Evolutionary conservation across 2,113 vertebrate genomes (phyloP), one percentile per base, ranked within the genome.

Genomic region (Melanocharis versteri): DNA sequence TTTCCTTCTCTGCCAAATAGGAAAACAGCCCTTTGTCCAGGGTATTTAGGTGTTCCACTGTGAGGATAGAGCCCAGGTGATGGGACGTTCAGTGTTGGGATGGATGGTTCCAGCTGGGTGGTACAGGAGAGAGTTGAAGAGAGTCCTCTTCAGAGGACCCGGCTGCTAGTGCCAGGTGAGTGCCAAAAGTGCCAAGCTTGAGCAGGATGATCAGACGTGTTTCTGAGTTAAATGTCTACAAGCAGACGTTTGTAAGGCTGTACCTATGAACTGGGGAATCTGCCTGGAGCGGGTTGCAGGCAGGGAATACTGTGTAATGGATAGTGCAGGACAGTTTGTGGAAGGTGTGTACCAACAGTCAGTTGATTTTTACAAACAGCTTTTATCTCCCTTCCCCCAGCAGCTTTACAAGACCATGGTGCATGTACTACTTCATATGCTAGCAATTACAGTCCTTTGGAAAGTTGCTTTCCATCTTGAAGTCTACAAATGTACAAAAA

Each of bases 381-480:
- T 92, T 95, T 94, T 42, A 87, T 73, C 68, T 95, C 71, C 48
- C 85, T 92, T 93, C 62, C 83, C 66, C 58, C 62, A 92, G 71
- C 33, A 92, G 39, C 71, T 92, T 86, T 70, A 42, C 75, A 90
- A 81, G 83, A 71, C 72, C 60, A 8, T 30, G 56, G 33, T 81
- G 39, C n/a, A 60, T 40, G 42, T 80, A 28, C 50, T 73, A 11
- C 22, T 78, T 83, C 91, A 89, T 87, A 40, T 87, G 93, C 76
- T 90, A 64, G 48, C 85, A 70, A 80, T 93, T 93, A 89, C 51
- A 35, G 47, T 75, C 27, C 56, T 85, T 56, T 65, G 50, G 60
- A 81, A 79, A 93, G 90, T 88, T 89, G 53, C 51, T 96, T 90
- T 91, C 75, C 60, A 56, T 88, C 79, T 44, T 93, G 64, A 92